Evolutionary conservation across 2,888 invertebrate species (phyloP).

Genomic region (Drosophila koepferae): DNA sequence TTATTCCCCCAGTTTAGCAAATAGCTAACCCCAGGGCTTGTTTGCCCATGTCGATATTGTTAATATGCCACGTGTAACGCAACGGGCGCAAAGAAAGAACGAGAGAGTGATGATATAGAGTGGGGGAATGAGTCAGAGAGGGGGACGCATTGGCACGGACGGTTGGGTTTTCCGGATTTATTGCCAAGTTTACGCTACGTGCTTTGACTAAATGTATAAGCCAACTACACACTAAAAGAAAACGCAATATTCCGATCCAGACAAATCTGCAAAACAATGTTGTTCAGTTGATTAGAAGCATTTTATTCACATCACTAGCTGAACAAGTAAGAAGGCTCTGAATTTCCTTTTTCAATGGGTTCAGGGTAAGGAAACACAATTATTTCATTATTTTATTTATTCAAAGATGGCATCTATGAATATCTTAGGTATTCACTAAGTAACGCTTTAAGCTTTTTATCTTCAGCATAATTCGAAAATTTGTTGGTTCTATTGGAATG

Average conservation of each 20-base stretch:
- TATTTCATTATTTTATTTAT: too few relatives aligned
- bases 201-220: slow-evolving; percentile 84
- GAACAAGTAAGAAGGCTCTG: too few relatives aligned
- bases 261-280: slow-evolving; percentile 41
- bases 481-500: not conserved
- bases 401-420: too few relatives aligned
- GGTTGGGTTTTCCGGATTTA: slow-evolving; percentile 68
- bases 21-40: slow-evolving; percentile 56
- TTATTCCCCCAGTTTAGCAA: slow-evolving; percentile 28
- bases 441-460: too few relatives aligned
- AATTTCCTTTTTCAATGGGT: too few relatives aligned
- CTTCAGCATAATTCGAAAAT: too few relatives aligned
- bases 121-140: slow-evolving; percentile 5
- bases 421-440: too few relatives aligned
- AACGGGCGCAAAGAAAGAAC: slow-evolving; percentile 24
- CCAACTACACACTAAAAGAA: slow-evolving; percentile 39
- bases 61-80: slow-evolving; percentile 75
- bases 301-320: slow-evolving; percentile 6
- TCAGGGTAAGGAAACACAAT: too few relatives aligned
- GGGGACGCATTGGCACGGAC: slow-evolving; percentile 24
- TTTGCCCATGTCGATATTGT: slow-evolving; percentile 78
- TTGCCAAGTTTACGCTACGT: slow-evolving; percentile 83
- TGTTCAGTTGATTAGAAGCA: slow-evolving; percentile 50
- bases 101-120: slow-evolving; percentile 4
- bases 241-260: slow-evolving; percentile 31